A percentile compares a stretch with the other conserved stretches of the same genome.
Conservation (phyloP, 2,888 invertebrate species). For the Drosophila niveifrons region DNA sequence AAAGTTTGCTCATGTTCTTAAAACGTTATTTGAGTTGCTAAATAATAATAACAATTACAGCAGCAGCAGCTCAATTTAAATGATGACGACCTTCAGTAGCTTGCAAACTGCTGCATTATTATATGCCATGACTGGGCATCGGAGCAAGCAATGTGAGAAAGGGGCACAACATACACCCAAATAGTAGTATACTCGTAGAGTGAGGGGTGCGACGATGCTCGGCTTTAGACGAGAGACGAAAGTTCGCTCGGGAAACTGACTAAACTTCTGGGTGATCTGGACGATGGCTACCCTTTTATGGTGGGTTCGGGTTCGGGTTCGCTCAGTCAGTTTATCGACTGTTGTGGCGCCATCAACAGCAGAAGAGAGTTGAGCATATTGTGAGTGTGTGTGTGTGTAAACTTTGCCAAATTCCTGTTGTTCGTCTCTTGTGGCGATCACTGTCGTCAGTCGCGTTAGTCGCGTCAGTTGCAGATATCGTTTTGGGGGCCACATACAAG, state of each 20-base stretch:
- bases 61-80: slow-evolving; percentile 15
- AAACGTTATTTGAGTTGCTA: slow-evolving; percentile 23
- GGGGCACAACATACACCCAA: background rate
- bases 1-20: slow-evolving; percentile 19
- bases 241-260: slow-evolving; percentile 6
- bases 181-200: no score
- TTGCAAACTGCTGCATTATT: slow-evolving; percentile 16
- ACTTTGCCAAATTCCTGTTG: background rate
- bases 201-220: slow-evolving; percentile 17
- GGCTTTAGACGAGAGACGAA: slow-evolving; percentile 6
- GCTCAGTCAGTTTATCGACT: slow-evolving; percentile 15
- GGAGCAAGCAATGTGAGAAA: background rate
- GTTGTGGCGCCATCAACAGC: slow-evolving; percentile 17
- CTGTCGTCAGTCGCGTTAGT: slow-evolving; percentile 3
- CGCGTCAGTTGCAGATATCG: slow-evolving; percentile 2
- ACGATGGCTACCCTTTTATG: background rate
- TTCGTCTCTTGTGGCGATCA: slow-evolving; percentile 2
- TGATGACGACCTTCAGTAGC: slow-evolving; percentile 30
- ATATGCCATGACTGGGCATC: background rate
- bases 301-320: no score
- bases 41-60: slow-evolving; percentile 29
- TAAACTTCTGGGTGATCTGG: slow-evolving; percentile 20
- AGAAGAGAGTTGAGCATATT: no score
- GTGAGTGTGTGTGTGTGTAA: no score
- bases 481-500: background rate